A percentile compares a stretch with the other conserved stretches of the same genome.
Evolutionary conservation across 2,797 vertebrate genomes (phyloP).

Genomic region (Loriculus beryllinus): DNA sequence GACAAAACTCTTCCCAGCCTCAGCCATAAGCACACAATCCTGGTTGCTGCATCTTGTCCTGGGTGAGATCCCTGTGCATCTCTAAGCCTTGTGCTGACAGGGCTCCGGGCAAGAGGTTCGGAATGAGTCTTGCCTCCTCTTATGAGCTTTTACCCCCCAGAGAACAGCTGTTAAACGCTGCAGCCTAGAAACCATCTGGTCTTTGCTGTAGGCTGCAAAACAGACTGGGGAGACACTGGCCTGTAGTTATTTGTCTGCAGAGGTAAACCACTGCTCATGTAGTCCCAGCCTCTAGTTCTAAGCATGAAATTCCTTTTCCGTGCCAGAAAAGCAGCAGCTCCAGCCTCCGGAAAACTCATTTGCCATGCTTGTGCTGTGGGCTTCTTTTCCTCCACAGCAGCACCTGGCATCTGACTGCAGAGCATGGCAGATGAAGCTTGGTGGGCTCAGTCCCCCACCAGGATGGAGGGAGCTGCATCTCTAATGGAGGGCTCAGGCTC

Average conservation of each 20-base stretch:
- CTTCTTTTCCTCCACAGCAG: slow-evolving; percentile 28
- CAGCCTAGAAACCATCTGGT: background rate
- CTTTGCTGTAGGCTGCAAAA: background rate
- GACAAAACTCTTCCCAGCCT: background rate
- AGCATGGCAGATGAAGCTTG: background rate
- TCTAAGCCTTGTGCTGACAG: background rate
- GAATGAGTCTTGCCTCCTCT: background rate
- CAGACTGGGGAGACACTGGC: background rate
- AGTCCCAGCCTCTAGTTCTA: background rate
- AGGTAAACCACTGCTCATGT: background rate
- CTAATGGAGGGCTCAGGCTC: slow-evolving; percentile 52
- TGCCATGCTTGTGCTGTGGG: slow-evolving; percentile 12
- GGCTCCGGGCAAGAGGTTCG: background rate
- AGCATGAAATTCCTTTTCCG: background rate
- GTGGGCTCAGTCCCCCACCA: background rate
- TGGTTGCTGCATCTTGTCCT: background rate
- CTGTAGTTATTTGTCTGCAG: background rate
- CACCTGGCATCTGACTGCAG: background rate
- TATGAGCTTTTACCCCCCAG: background rate
- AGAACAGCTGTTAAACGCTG: background rate
- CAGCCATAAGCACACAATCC: background rate
- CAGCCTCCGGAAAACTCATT: slow-evolving; percentile 14
- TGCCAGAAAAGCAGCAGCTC: slow-evolving; percentile 15
- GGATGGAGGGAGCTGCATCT: slow-evolving; percentile 22
- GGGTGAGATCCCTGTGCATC: background rate